These are phyloP conservation scores for Drosophila orosa DNA, from an alignment of 1,140 invertebrate species.

Conservation along the genomic window DNA sequence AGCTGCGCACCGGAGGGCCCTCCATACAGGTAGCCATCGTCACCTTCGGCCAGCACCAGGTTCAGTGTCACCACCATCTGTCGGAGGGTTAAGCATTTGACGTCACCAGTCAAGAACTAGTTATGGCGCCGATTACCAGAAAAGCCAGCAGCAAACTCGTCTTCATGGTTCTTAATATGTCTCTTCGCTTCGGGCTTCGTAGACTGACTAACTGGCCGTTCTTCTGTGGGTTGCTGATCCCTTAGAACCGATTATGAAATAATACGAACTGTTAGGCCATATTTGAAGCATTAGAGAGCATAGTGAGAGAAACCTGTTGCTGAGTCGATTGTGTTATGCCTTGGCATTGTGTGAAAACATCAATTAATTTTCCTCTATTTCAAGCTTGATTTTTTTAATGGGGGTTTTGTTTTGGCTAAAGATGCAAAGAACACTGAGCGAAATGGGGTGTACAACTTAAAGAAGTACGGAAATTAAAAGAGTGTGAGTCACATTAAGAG, in stretches of 20 bases:
- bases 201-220: conserved; percentile 29
- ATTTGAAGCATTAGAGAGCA: background rate
- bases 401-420: background rate
- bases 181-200: conserved; percentile 26
- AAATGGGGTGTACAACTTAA: background rate
- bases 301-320: conserved; percentile 22
- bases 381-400: conserved; percentile 6
- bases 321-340: background rate
- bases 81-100: conserved; percentile 26
- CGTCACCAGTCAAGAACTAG: conserved; percentile 38
- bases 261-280: conserved; percentile 9
- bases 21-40: conserved; percentile 33
- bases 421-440: background rate
- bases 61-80: conserved; percentile 24
- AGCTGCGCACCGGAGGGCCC: conserved; percentile 9
- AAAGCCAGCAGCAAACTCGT: conserved; percentile 14
- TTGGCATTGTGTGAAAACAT: conserved; percentile 16
- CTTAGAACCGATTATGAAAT: conserved; percentile 40
- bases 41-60: conserved; percentile 2
- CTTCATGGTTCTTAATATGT: conserved; percentile 41
- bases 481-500: too few species aligned
- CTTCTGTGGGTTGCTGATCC: background rate
- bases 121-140: conserved; percentile 38
- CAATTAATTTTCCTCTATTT: conserved; percentile 5
- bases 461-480: too few species aligned